Conservation (phyloP, 2,797 vertebrate genomes). For the Halcyon smyrnensis region DNA sequence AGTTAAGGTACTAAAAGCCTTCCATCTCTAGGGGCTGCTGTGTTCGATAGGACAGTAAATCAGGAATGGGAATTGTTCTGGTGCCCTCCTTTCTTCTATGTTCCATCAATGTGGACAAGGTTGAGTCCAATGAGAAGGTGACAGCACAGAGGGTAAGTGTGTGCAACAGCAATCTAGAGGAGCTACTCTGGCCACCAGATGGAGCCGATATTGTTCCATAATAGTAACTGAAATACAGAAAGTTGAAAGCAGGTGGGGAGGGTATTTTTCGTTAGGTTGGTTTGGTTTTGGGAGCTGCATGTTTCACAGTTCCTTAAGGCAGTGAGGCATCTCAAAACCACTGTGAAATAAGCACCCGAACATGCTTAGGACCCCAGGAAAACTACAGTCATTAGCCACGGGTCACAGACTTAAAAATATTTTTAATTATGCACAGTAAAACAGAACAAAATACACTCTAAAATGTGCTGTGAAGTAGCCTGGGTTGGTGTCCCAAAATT, state of each 20-base stretch:
- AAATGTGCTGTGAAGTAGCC: not conserved
- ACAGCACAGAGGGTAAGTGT: not conserved
- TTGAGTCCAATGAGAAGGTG: not conserved
- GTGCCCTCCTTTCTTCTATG: not conserved
- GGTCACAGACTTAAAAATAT: not conserved
- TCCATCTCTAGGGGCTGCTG: not conserved
- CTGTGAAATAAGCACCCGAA: not conserved
- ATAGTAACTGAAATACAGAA: not conserved
- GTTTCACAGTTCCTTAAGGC: not conserved
- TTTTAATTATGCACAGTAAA: not conserved
- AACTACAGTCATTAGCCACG: not conserved
- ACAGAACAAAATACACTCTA: not conserved
- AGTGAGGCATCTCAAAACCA: not conserved
- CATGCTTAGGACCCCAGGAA: not conserved
- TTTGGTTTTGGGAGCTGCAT: not conserved
- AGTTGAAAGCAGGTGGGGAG: not conserved
- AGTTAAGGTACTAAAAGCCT: not conserved
- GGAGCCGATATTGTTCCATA: slow-evolving; percentile 73
- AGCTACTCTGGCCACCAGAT: slow-evolving; percentile 74
- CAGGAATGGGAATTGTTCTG: not conserved
- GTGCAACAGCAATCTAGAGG: not conserved
- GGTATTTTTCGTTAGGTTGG: not conserved
- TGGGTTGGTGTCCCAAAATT: not conserved
- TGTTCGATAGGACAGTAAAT: not conserved
- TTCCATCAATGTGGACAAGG: not conserved